Conservation (phyloP, 2,888 invertebrate species). For the Meliscaeva auricollis region DNA sequence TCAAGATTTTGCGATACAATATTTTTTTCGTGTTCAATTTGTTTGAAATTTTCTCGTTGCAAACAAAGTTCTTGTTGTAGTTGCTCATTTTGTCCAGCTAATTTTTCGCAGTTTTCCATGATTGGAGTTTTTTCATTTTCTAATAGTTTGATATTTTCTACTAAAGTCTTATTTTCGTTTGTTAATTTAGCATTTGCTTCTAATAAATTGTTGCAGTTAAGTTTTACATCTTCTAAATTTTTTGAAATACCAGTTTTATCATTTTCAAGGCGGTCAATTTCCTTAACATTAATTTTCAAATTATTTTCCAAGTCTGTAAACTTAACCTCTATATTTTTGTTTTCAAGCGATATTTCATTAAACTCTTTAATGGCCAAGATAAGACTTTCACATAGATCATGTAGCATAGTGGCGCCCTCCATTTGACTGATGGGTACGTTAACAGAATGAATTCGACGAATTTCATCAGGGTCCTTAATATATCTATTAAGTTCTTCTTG, state of each 20-base stretch:
- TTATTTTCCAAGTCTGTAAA: not conserved
- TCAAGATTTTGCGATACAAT: constrained; percentile 79
- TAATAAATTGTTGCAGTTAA: constrained; percentile 76
- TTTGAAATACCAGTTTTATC: constrained; percentile 65
- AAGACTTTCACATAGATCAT: constrained; percentile 51
- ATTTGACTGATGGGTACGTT: not conserved
- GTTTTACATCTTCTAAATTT: constrained; percentile 53
- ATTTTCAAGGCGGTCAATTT: constrained; percentile 59
- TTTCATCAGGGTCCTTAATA: constrained; percentile 41
- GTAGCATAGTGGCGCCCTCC: not conserved
- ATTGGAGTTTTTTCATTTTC: constrained; percentile 83
- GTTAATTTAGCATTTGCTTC: constrained; percentile 76
- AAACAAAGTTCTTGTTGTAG: constrained; percentile 78
- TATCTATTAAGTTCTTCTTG: constrained; percentile 41
- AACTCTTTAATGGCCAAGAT: constrained; percentile 40
- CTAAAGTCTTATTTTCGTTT: constrained; percentile 8
- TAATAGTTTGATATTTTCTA: constrained; percentile 80
- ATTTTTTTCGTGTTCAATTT: not conserved
- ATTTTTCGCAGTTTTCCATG: constrained; percentile 84
- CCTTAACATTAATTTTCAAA: constrained; percentile 49
- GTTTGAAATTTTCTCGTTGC: not conserved
- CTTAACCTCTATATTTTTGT: not conserved
- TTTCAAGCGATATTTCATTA: constrained; percentile 9
- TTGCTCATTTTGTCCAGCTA: constrained; percentile 79
- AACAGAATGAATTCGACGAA: constrained; percentile 32